Evolutionary conservation across 2,888 invertebrate species (phyloP).

Genomic region (Drosophila testacea): DNA sequence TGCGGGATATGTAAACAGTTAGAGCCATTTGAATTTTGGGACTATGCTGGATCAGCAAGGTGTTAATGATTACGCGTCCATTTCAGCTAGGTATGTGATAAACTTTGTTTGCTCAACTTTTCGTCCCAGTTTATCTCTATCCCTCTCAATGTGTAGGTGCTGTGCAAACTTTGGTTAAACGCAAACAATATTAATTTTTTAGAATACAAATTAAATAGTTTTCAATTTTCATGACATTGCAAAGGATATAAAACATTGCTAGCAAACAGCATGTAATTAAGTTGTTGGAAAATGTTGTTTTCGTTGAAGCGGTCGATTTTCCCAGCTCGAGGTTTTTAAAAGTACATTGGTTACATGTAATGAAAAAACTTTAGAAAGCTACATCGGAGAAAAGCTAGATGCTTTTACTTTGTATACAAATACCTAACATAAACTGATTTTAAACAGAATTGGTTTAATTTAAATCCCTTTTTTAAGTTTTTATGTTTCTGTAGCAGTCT

Average conservation of each 20-base stretch:
- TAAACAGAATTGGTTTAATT: no score
- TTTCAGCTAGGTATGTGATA: conserved; percentile 18
- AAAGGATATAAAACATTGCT: background rate
- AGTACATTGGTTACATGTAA: no score
- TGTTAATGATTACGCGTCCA: conserved; percentile 65
- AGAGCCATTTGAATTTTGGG: conserved; percentile 38
- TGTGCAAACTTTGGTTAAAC: conserved; percentile 31
- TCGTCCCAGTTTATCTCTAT: background rate
- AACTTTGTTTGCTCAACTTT: conserved; percentile 17
- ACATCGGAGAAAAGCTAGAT: no score
- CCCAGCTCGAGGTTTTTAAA: no score
- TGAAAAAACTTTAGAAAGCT: no score
- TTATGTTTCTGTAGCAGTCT: no score
- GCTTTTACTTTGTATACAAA: no score
- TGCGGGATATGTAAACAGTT: conserved; percentile 42
- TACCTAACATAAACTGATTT: no score
- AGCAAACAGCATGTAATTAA: conserved; percentile 13
- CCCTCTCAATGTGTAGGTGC: background rate
- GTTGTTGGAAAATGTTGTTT: conserved; percentile 6
- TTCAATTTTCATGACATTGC: background rate
- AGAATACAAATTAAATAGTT: conserved; percentile 29
- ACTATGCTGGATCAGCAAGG: conserved; percentile 53
- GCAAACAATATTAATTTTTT: conserved; percentile 33
- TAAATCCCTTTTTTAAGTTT: no score
- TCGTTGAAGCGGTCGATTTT: background rate